Evolutionary conservation across 2,113 vertebrate genomes (phyloP), one percentile per base, ranked within the genome.

Genomic region (Ivindomyrus marchei): DNA sequence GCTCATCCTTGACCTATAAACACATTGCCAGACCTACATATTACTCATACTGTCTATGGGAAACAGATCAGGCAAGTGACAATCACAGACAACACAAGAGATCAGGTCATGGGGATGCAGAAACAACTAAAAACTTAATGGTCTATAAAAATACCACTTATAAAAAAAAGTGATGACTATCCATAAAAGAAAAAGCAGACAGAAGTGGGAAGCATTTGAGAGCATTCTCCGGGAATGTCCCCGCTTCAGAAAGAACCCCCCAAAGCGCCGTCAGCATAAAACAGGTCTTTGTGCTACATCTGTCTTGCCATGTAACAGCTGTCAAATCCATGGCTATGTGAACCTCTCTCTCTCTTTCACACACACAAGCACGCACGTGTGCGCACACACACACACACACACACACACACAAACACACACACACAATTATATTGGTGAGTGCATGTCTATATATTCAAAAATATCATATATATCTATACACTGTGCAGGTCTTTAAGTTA

Each of bases 401-500:
- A 24, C 47, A 49, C 21, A 8, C 27, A 21, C 56, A 17, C 56
- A 62, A 4, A 45, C 80, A 36, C 42, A 17, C 4, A 39, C 21
- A 49, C 56, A 70, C 39, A 49, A 46, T 85, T 46, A n/a, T 49
- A 74, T 46, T 39, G n/a, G 39, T 36, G 70, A 49, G 39, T 36
- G 77, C 46, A 84, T 27, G 52, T 49, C 39, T 77, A 80, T 77
- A 52, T 83, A 83, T 89, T 39, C 47, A 83, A 89, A 89, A 80
- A 49, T 89, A 77, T 56, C 46, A 88, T 83, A 89, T 83, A 42
- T 83, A 46, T 89, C 49, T 89, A 50, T 89, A 89, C 52, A 47
- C 36, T 90, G 11, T 87, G 31, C 21, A 66, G 31, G 87, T 56
- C 21, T 46, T 89, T 85, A 87, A 87, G 89, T 89, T 93, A 94